These are phyloP conservation scores for Rhadina sibilatrix DNA, from an alignment of 2,113 vertebrate species.

Conservation along the genomic window DNA sequence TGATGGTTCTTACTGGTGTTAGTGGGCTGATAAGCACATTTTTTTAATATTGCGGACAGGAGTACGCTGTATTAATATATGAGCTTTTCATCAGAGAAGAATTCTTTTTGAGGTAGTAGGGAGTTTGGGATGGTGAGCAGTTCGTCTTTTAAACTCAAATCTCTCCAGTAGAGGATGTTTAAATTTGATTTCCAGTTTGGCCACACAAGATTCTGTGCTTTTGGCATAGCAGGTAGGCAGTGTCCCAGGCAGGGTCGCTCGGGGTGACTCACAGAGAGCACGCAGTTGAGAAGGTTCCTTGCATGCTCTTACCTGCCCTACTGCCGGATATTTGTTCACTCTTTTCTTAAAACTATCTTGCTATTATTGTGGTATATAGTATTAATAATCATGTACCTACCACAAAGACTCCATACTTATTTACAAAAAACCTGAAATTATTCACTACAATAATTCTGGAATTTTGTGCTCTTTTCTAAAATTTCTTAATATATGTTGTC, in stretches of 20 bases:
- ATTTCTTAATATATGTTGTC: not conserved
- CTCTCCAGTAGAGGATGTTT: not conserved
- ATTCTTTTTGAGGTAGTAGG: not conserved
- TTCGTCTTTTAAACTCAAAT: not conserved
- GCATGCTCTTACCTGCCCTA: not conserved
- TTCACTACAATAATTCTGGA: not conserved
- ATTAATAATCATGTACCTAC: not conserved
- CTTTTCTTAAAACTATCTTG: not conserved
- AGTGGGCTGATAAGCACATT: fast-evolving
- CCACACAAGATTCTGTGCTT: not conserved
- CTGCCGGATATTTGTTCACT: not conserved
- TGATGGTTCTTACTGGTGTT: not conserved
- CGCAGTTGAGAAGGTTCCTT: not conserved
- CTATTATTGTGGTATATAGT: not conserved
- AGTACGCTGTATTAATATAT: too few species aligned
- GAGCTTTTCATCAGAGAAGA: not conserved
- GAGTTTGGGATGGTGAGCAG: not conserved
- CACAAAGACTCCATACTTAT: not conserved
- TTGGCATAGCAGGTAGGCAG: not conserved
- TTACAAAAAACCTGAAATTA: not conserved
- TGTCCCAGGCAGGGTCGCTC: not conserved
- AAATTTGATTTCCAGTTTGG: not conserved
- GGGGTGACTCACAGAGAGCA: not conserved
- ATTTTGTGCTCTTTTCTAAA: not conserved
- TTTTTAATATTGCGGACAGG: not conserved